A percentile compares a stretch with the other conserved stretches of the same genome.
Conservation (phyloP, 2,113 vertebrate species). For the Caracal caracal region DNA sequence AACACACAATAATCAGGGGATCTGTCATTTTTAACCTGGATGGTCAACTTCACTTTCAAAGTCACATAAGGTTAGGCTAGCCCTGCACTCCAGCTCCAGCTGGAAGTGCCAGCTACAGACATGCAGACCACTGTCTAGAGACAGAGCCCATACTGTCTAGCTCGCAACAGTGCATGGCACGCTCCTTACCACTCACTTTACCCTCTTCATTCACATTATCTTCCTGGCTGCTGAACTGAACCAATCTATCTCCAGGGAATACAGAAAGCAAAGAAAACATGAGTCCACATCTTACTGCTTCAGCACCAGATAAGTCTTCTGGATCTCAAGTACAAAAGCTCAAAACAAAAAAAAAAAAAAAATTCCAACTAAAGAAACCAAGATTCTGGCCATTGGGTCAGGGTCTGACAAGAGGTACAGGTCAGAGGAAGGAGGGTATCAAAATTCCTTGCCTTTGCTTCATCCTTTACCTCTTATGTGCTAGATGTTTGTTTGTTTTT, state of each 20-base stretch:
- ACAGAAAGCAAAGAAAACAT: not conserved
- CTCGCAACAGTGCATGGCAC: no score
- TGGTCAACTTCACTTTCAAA: not conserved
- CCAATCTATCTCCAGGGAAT: not conserved
- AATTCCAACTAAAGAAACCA: not conserved
- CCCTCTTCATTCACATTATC: not conserved
- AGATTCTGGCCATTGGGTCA: not conserved
- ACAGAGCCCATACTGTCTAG: not conserved
- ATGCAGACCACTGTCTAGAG: not conserved
- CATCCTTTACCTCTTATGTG: not conserved
- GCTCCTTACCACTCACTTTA: accelerated
- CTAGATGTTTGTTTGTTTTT: not conserved
- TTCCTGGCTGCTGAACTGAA: not conserved
- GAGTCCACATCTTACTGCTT: not conserved
- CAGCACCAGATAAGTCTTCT: not conserved
- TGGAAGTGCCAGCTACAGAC: not conserved
- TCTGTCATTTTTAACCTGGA: not conserved
- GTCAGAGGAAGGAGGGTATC: not conserved
- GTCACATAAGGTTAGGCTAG: not conserved
- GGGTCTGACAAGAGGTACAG: not conserved
- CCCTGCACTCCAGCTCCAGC: not conserved
- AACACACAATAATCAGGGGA: not conserved
- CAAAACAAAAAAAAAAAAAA: not conserved
- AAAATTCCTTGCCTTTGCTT: not conserved
- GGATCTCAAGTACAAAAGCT: not conserved